Base-by-base conservation (phyloP, 2,888 invertebrate species). In the Lymantria dispar region DNA sequence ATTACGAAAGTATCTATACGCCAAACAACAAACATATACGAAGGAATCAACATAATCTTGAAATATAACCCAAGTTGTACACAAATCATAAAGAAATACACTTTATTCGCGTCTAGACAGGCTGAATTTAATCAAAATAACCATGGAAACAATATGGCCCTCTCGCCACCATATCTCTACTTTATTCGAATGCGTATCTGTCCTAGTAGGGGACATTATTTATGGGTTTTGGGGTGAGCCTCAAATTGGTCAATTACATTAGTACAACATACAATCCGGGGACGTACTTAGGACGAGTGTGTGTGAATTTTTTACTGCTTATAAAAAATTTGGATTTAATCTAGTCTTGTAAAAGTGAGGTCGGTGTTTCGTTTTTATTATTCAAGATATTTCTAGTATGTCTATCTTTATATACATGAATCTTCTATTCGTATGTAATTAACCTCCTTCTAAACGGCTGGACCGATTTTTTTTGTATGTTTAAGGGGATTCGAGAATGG, bases 211-310 rank as follows among this genome's bases (percentile, higher is more conserved):
- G 39, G 58, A 56, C 57, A 70, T 70, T 65, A 70, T 70, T 70
- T 70, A 70, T 67, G 61, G 50, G 47, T 47, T 22, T 52, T 54
- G 52, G 52, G 56, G 59, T 54, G 47, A 47, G 60, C 67, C 68
- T 47, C 69, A 67, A 64, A 70, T 68, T 65, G 69, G 58, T 58
- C 70, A 70, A 70, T 70, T 62, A 69, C 71, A 70, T 70, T 70
- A 70, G 69, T 50, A 55, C 43, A 38, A 37, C 44, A 42, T 29
- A 41, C 29, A 52, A 52, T 60, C 49, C 48, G 49, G 66, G 60
- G 67, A 66, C 60, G 52, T 60, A 63, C 67, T 63, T 54, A 56
- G 13, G 44, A 48, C 30, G 64, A 22, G 22, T 54, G 58, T 50
- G 64, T 61, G 68, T 65, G 56, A 67, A 63, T 65, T 67, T 64